Conservation (phyloP, 2,888 invertebrate species). For the Saturnia japonica region DNA sequence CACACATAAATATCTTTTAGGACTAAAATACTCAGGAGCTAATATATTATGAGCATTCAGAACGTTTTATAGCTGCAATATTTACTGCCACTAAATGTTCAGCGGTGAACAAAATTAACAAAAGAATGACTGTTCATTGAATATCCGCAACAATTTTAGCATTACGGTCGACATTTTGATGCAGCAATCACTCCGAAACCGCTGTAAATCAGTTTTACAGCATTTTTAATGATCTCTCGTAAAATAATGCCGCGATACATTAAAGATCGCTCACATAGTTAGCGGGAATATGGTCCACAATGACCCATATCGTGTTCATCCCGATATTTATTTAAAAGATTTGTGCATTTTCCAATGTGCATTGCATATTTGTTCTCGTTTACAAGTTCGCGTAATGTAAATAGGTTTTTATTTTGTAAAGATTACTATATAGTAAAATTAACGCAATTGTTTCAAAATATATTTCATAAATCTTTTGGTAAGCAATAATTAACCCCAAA, state of each 20-base stretch:
- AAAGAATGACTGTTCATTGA: conserved; percentile 73
- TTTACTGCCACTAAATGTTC: conserved; percentile 73
- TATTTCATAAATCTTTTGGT: no score
- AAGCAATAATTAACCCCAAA: no score
- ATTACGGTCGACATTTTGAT: conserved; percentile 53
- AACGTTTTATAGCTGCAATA: conserved; percentile 62
- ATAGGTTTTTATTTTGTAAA: conserved; percentile 14
- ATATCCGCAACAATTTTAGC: conserved; percentile 65
- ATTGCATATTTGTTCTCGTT: conserved; percentile 36
- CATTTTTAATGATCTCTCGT: conserved; percentile 70
- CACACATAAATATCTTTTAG: conserved; percentile 20
- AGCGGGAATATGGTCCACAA: conserved; percentile 21
- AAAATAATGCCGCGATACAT: conserved; percentile 43
- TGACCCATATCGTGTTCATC: conserved; percentile 30
- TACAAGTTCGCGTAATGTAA: conserved; percentile 33
- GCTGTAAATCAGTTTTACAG: conserved; percentile 76
- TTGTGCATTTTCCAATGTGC: conserved; percentile 48
- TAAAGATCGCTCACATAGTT: conserved; percentile 10
- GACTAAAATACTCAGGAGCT: conserved; percentile 35
- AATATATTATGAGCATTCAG: conserved; percentile 59
- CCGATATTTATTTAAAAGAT: conserved; percentile 43
- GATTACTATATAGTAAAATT: conserved; percentile 10
- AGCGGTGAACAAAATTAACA: conserved; percentile 71
- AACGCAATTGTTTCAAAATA: not conserved
- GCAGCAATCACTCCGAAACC: conserved; percentile 57